Conservation (phyloP, 2,113 vertebrate genomes). For the Scalopus aquaticus region DNA sequence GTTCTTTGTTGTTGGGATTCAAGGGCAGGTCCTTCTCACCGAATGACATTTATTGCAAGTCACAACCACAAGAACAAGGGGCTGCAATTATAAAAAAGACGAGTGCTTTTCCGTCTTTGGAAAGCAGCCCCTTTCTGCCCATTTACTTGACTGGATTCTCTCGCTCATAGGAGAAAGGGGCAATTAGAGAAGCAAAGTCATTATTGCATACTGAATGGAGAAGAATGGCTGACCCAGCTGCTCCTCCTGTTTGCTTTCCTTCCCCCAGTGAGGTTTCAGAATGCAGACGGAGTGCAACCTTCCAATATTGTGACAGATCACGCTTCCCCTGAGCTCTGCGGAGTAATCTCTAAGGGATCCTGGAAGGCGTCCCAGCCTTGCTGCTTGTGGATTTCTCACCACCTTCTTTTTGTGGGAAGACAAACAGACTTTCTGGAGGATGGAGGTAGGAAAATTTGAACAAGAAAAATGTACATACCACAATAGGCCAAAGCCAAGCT, state of each 20-base stretch:
- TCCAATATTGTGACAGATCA: neutral
- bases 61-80: neutral
- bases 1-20: constrained; percentile 49
- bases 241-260: constrained; percentile 45
- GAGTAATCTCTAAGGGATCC: constrained; percentile 36
- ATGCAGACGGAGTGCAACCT: neutral
- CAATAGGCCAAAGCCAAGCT: neutral
- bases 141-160: constrained; percentile 55
- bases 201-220: neutral
- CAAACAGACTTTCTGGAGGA: neutral
- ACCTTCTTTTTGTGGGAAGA: constrained; percentile 1
- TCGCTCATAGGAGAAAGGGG: constrained; percentile 42
- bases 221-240: constrained; percentile 23
- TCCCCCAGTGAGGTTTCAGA: constrained; percentile 51
- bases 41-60: constrained; percentile 50
- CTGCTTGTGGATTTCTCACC: neutral
- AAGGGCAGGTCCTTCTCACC: neutral
- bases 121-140: constrained; percentile 48
- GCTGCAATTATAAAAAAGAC: constrained; percentile 44
- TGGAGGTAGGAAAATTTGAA: neutral
- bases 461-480: neutral
- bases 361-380: constrained; percentile 64
- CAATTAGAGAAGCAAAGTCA: constrained; percentile 66
- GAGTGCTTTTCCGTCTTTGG: constrained; percentile 47
- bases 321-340: neutral